Evolutionary conservation across 2,888 invertebrate genomes (phyloP), one percentile per base, ranked within the genome.

Genomic region (Blastobasis lacticolella): DNA sequence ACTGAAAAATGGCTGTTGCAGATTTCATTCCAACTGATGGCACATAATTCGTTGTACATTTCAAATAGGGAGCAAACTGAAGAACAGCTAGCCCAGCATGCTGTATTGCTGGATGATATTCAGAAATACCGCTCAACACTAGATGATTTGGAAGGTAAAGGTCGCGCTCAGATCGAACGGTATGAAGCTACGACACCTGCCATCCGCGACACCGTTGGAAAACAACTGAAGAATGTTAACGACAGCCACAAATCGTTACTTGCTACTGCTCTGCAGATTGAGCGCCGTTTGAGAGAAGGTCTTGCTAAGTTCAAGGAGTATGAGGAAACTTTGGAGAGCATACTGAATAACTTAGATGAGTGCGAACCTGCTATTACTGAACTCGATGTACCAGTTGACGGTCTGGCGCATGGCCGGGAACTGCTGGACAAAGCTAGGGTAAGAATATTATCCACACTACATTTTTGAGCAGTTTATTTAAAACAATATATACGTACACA

Each of bases 1-100:
- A 95, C 95, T 0, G 98, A 98, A 76, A 97, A 97, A 75, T 98
- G 98, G 98, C 84, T 98, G 47, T 80, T 98, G 37, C 97, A 97
- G 81, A 95, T 96, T 49, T 97, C 97, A 1, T 97, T 97, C 91
- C 95, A 96, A 71, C 89, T 98, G 0, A 97, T 98, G 97, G 95
- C 97, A 0, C 97, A 97, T 72, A 98, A 98, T 75, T 96, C 97
- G 0, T 87, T 97, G 23, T 97, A 97, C 71, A 97, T 97, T 55
- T 94, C 95, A 5, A 97, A 95, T 68, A 91, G 96, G 53, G 95
- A 96, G 63, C 97, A 98, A 76, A 97, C 97, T 0, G 92, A 95
- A 66, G 94, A 96, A 59, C 97, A 97, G 78, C 91, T 97, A 43
- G 93, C 93, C n/a, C 95, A 96, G 69, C 97, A 98, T 66, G 93